Evolutionary conservation across 64 coral and sea anemone species (phyloP).

Genomic region (Porites lutea): DNA sequence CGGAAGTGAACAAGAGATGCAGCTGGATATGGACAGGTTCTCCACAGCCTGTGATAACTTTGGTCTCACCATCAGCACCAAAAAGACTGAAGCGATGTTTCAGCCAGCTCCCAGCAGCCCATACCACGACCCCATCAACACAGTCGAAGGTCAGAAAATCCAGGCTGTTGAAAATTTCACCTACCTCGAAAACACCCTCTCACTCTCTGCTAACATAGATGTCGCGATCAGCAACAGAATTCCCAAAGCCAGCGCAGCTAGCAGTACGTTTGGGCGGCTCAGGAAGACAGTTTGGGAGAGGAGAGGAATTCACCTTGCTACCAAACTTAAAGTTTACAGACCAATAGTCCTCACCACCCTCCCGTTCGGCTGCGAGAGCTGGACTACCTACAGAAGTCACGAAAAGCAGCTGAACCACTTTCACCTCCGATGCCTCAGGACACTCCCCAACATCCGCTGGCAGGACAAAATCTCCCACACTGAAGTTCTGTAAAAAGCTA

Average conservation of each 20-base stretch:
- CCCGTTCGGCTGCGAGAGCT: conserved; percentile 23
- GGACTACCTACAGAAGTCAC: conserved; percentile 1
- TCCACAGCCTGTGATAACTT: neutral
- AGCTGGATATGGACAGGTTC: neutral
- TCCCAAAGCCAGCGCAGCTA: conserved; percentile 35
- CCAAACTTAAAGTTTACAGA: conserved; percentile 24
- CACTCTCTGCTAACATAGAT: neutral
- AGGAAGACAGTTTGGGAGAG: conserved; percentile 25
- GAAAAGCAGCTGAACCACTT: conserved; percentile 19
- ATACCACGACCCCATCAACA: neutral
- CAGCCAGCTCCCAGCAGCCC: neutral
- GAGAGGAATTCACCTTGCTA: neutral
- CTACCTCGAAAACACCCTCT: conserved; percentile 45
- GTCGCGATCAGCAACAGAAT: neutral
- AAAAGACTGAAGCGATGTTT: neutral
- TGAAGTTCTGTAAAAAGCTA: neutral
- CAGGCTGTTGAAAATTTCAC: conserved; percentile 49
- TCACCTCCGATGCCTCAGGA: neutral
- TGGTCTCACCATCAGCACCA: neutral
- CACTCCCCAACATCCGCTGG: neutral
- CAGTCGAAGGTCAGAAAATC: conserved; percentile 14
- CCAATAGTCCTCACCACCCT: conserved; percentile 12
- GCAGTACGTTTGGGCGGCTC: conserved; percentile 22
- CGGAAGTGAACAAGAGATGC: neutral
- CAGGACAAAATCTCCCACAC: neutral